Evolutionary conservation across 2,888 invertebrate species (phyloP).

Genomic region (Norana najaformis): DNA sequence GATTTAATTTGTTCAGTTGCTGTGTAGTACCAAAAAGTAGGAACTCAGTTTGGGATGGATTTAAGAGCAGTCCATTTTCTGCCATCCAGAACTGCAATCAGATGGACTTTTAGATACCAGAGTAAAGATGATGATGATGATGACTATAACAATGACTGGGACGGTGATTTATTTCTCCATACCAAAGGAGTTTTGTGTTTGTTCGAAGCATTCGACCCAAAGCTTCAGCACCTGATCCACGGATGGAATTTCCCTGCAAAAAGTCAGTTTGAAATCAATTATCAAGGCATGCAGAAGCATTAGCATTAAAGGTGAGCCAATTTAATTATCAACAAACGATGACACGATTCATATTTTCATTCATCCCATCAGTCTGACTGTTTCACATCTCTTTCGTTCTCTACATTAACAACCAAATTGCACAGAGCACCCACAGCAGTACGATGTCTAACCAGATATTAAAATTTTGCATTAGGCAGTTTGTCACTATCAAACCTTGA

Average conservation of each 20-base stretch:
- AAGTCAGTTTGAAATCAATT: neutral
- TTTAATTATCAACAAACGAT: neutral
- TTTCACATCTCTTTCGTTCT: neutral
- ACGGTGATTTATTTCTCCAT: constrained; percentile 8
- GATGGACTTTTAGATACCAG: too few relatives aligned
- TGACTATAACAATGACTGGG: neutral
- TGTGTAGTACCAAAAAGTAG: too few relatives aligned
- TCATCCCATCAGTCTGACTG: neutral
- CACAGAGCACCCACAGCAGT: too few relatives aligned
- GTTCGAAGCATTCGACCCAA: constrained; percentile 58
- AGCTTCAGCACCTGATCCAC: constrained; percentile 58
- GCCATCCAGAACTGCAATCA: too few relatives aligned
- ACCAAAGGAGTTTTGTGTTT: constrained; percentile 57
- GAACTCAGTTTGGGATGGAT: too few relatives aligned
- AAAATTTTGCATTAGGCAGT: too few relatives aligned
- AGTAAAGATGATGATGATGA: too few relatives aligned
- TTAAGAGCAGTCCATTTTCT: too few relatives aligned
- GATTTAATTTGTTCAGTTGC: too few relatives aligned
- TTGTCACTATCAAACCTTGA: too few relatives aligned
- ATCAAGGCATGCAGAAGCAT: neutral
- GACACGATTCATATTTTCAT: neutral
- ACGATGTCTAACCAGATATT: too few relatives aligned
- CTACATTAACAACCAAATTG: too few relatives aligned
- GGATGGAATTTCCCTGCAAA: constrained; percentile 60
- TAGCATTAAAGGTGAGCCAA: neutral